Evolutionary conservation across 2,888 invertebrate species (phyloP).

Genomic region (Schizotus pectinicornis): DNA sequence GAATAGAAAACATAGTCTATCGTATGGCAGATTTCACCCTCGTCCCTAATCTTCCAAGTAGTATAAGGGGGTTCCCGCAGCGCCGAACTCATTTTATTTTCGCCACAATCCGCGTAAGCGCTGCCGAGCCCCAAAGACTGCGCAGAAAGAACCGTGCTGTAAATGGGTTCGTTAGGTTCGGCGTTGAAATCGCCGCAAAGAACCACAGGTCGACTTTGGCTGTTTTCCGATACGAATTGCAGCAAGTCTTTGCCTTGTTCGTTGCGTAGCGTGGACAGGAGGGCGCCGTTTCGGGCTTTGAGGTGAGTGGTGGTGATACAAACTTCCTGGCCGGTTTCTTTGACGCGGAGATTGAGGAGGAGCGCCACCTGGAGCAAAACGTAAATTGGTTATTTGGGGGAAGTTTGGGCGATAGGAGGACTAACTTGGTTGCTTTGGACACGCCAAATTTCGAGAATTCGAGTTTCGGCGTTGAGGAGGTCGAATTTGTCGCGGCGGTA

Average conservation of each 20-base stretch:
- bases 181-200: slow-evolving; percentile 81
- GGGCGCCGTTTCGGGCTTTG: slow-evolving; percentile 73
- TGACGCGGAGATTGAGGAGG: slow-evolving; percentile 62
- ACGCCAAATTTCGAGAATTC: slow-evolving; percentile 73
- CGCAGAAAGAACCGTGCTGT: slow-evolving; percentile 64
- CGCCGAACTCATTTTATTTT: slow-evolving; percentile 33
- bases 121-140: slow-evolving; percentile 59
- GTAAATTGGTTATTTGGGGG: neutral
- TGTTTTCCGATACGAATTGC: slow-evolving; percentile 62
- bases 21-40: slow-evolving; percentile 74
- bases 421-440: slow-evolving; percentile 74
- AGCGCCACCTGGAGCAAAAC: slow-evolving; percentile 64
- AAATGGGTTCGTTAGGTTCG: slow-evolving; percentile 73
- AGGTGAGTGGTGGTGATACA: slow-evolving; percentile 76
- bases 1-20: slow-evolving; percentile 78
- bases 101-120: slow-evolving; percentile 61
- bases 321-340: slow-evolving; percentile 65
- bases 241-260: slow-evolving; percentile 74
- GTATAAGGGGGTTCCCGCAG: slow-evolving; percentile 72
- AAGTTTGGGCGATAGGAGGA: neutral
- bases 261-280: slow-evolving; percentile 70
- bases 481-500: slow-evolving; percentile 69
- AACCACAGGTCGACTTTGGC: slow-evolving; percentile 64
- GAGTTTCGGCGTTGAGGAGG: slow-evolving; percentile 63
- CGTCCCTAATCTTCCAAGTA: slow-evolving; percentile 77